Evolutionary conservation across 30 jellyfish, hydroid and myxozoan species (phyloP), one percentile per base, ranked within the genome.

Genomic region (Aurelia sp.): DNA sequence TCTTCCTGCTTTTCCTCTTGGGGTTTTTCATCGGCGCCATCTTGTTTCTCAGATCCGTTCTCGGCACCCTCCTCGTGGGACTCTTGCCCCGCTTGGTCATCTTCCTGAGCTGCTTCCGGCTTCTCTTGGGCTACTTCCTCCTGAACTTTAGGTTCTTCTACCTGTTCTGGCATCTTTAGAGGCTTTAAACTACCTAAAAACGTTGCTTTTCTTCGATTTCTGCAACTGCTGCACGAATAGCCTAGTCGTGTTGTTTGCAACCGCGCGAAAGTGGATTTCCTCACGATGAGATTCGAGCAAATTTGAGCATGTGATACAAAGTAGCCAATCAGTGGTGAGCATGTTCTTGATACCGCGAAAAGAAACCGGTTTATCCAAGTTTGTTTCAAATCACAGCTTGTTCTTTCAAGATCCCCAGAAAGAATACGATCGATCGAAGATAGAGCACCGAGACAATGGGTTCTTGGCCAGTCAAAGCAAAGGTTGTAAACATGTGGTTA

Each of bases 81-180:
- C 15, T 84, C 76, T 35, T 44, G 92, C 66, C 41, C 84, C 16
- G 60, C 75, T 71, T 84, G 81, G 67, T 53, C 66, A 57, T 57
- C 73, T 35, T 82, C 85, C 66, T 47, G 71, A 11, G n/a, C 71
- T 11, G 69, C 69, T 17, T n/a, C 69, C 8, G 73, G 78, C 20
- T 81, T 67, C 60, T 82, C 59, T 33, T 21, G 75, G 21, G 47
- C 86, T 22, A 48, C 23, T 5, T 44, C 77, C 12, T 27, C 78
- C 30, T 71, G 50, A 12, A 31, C 75, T 16, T 83, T 51, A 30
- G 41, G 65, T 16, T 84, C 93, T 22, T 84, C 76, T 9, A 84
- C 93, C 74, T 71, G 73, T 69, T 84, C 93, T 23, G 93, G 93
- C 93, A 84, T 84, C 59, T 79, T 79, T 72, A 66, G 27, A 10